These are phyloP conservation scores for Nesometra sesokonis DNA, from an alignment of 35 echinoderm and acorn worm genomes.

Conservation along the genomic window DNA sequence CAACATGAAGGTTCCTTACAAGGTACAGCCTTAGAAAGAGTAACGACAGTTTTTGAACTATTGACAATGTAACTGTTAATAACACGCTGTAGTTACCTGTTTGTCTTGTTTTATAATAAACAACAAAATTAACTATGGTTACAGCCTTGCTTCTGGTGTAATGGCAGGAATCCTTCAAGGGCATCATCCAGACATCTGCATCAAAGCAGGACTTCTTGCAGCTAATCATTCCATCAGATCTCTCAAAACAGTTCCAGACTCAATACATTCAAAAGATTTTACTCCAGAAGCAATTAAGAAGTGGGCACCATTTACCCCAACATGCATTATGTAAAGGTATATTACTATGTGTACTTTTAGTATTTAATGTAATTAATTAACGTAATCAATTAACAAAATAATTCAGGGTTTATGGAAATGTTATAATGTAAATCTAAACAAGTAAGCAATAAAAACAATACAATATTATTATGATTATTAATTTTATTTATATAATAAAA, in stretches of 20 bases:
- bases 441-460: too few species aligned
- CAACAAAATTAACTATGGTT: not conserved
- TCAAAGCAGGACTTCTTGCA: conserved; percentile 55
- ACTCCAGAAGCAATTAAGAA: conserved; percentile 1
- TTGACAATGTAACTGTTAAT: not conserved
- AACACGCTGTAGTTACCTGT: not conserved
- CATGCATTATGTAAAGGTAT: conserved; percentile 26
- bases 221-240: conserved; percentile 38
- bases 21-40: not conserved
- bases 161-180: conserved; percentile 45
- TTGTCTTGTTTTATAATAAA: not conserved
- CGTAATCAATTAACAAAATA: too few species aligned
- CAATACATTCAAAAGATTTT: conserved; percentile 26
- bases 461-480: too few species aligned
- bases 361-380: too few species aligned
- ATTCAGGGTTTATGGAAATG: too few species aligned
- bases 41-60: not conserved
- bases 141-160: conserved; percentile 49
- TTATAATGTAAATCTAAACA: too few species aligned
- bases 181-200: conserved; percentile 36
- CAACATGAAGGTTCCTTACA: too few species aligned
- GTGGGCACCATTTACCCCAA: conserved; percentile 26
- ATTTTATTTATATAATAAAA: too few species aligned
- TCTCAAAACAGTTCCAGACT: conserved; percentile 35
- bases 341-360: too few species aligned